A percentile compares a stretch with the other conserved stretches of the same genome.
phyloP scores from a whole-genome alignment of 1,140 invertebrate genomes.

The Nylanderia fulva region DNA sequence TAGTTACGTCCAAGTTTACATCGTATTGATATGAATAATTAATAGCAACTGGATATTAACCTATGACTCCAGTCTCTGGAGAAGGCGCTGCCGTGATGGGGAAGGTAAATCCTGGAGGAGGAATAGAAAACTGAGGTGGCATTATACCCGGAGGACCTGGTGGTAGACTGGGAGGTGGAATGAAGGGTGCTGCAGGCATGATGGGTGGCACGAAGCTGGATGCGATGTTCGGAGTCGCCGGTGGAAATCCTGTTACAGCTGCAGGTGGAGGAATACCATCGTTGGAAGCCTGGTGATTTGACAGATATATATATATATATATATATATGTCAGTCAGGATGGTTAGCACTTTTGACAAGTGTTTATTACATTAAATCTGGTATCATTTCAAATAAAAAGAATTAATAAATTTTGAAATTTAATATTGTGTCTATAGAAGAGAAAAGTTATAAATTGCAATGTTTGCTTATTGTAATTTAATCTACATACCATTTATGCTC shows the following conservation, averaged over 20 bases:
- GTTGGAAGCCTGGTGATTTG: conserved; percentile 79
- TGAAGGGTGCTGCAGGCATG: conserved; percentile 82
- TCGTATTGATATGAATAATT: too few species aligned
- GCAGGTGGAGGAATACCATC: conserved; percentile 87
- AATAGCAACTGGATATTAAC: conserved; percentile 73
- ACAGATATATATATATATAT: too few species aligned
- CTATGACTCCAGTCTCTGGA: conserved; percentile 84
- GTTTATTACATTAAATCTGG: not conserved
- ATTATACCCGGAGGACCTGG: conserved; percentile 89
- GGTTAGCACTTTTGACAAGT: conserved; percentile 18
- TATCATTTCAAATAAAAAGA: conserved; percentile 7
- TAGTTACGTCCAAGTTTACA: not conserved
- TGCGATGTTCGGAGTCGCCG: conserved; percentile 79
- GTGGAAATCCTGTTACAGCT: conserved; percentile 85
- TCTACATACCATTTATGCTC: conserved; percentile 45
- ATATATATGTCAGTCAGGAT: conserved; percentile 20
- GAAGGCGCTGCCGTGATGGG: conserved; percentile 84
- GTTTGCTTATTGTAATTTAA: conserved; percentile 13
- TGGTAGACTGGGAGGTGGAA: conserved; percentile 84
- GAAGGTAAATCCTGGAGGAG: conserved; percentile 91
- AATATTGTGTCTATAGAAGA: conserved; percentile 4
- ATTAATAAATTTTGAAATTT: not conserved
- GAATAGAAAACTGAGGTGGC: conserved; percentile 90
- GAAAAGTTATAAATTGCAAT: conserved; percentile 13
- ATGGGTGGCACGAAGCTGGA: conserved; percentile 84